phyloP scores from a whole-genome alignment of 2,797 vertebrate species.

The Allobates femoralis region DNA sequence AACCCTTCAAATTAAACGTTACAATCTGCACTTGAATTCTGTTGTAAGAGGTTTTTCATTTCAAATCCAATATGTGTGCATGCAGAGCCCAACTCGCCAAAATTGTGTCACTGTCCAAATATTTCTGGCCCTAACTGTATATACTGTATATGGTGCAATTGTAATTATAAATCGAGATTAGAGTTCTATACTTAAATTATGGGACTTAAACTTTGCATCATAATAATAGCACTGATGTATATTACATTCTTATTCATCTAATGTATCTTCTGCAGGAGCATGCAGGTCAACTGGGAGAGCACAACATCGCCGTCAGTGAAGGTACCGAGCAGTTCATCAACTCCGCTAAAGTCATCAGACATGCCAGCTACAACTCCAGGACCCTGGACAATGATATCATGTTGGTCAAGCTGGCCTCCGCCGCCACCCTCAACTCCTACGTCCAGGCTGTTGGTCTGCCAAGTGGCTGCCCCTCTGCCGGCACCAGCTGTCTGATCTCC shows the following conservation, averaged over 20 bases:
- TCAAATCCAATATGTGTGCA: too few species aligned
- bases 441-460: conserved; percentile 78
- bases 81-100: too few species aligned
- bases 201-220: too few species aligned
- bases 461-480: conserved; percentile 73
- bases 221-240: too few species aligned
- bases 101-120: too few species aligned
- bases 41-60: too few species aligned
- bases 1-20: too few species aligned
- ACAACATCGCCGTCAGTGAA: conserved; percentile 77
- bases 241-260: background rate
- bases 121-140: too few species aligned
- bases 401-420: conserved; percentile 68
- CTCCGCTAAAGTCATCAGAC: conserved; percentile 76
- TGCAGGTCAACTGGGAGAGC: conserved; percentile 83
- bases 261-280: conserved; percentile 66
- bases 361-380: conserved; percentile 75
- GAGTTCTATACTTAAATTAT: too few species aligned
- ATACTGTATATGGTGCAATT: too few species aligned
- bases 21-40: too few species aligned
- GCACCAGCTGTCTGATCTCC: conserved; percentile 81
- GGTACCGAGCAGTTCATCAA: conserved; percentile 82
- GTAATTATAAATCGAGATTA: too few species aligned
- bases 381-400: conserved; percentile 76
- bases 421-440: conserved; percentile 71